phyloP scores from a whole-genome alignment of 2,113 vertebrate species.

The Microcebus jonahi region DNA sequence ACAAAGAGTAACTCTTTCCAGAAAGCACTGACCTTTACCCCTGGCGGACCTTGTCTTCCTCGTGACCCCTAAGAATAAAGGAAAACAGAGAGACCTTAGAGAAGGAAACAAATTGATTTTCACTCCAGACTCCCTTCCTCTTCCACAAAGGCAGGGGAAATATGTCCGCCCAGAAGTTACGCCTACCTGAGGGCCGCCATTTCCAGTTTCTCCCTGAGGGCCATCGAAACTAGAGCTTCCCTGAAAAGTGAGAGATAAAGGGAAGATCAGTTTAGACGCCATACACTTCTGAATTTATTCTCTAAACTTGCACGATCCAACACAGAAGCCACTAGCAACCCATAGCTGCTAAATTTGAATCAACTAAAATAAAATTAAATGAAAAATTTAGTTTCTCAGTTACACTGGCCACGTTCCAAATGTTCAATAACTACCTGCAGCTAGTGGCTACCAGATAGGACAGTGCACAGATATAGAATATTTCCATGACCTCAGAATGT shows the following conservation, averaged over 20 bases:
- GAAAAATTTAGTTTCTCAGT: neutral
- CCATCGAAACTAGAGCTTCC: conserved; percentile 72
- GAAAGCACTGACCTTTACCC: conserved; percentile 81
- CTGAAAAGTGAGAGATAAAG: conserved; percentile 74
- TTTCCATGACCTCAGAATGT: neutral
- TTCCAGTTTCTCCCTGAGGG: conserved; percentile 67
- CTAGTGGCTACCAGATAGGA: neutral
- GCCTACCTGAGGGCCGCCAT: conserved; percentile 76
- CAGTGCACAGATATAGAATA: neutral
- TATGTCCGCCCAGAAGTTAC: neutral
- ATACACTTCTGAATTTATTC: neutral
- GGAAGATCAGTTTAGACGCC: neutral
- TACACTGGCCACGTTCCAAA: neutral
- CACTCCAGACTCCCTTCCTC: neutral
- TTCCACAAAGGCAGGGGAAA: neutral
- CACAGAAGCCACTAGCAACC: neutral
- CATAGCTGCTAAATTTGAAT: neutral
- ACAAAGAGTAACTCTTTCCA: neutral
- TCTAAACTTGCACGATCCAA: neutral
- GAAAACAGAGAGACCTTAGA: conserved; percentile 18
- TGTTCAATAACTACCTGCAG: neutral
- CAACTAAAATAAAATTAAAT: neutral
- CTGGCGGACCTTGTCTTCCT: conserved; percentile 80
- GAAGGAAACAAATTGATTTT: neutral
- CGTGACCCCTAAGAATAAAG: conserved; percentile 74